Evolutionary conservation across 1,140 invertebrate species (phyloP).

Genomic region (Bathynomus jamesi): DNA sequence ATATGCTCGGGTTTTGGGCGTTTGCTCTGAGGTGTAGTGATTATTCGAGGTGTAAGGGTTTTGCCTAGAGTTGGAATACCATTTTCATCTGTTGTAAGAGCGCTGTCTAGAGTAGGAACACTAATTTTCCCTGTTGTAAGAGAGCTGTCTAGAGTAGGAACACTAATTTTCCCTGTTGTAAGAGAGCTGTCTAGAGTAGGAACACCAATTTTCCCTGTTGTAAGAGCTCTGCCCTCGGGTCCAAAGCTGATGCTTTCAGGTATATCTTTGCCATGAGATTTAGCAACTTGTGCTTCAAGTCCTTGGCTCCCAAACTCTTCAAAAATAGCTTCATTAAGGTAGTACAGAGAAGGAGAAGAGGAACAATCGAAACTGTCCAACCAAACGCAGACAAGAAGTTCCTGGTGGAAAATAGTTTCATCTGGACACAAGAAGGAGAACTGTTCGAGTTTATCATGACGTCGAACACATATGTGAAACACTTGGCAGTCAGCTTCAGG

Average conservation of each 20-base stretch:
- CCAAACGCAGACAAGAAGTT: conserved; percentile 81
- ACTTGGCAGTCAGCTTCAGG: conserved; percentile 42
- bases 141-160: background rate
- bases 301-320: background rate
- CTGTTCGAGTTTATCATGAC: conserved; percentile 40
- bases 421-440: conserved; percentile 70
- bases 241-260: no score
- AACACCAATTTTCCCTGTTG: background rate
- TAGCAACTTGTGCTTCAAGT: background rate
- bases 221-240: no score
- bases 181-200: no score
- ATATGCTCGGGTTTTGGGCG: background rate
- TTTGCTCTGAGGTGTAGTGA: background rate
- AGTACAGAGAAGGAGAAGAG: background rate
- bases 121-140: background rate
- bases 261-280: background rate
- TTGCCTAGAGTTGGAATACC: background rate
- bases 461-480: conserved; percentile 47
- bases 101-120: background rate
- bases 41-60: background rate
- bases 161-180: no score
- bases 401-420: conserved; percentile 79
- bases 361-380: conserved; percentile 47
- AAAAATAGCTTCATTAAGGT: background rate
- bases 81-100: background rate